Conservation (phyloP, 1,140 invertebrate genomes). For the Ectropis grisescens region DNA sequence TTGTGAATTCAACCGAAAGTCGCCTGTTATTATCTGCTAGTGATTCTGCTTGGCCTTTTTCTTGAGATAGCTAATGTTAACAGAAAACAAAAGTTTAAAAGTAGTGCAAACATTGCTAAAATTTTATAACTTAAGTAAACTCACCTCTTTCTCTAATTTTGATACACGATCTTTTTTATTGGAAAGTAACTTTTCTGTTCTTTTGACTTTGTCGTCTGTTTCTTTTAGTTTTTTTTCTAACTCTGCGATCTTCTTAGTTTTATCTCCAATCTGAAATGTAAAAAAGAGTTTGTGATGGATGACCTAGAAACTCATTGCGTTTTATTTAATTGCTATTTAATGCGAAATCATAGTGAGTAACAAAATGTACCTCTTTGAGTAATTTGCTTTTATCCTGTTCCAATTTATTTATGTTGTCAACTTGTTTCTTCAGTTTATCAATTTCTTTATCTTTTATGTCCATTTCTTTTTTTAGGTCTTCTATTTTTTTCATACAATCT, state of each 20-base stretch:
- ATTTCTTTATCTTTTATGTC: conserved; percentile 72
- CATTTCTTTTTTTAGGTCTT: conserved; percentile 69
- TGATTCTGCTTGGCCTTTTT: conserved; percentile 63
- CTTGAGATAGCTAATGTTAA: conserved; percentile 70
- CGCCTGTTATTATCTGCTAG: conserved; percentile 44
- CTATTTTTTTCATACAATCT: conserved; percentile 68
- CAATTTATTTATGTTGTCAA: conserved; percentile 57
- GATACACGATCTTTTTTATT: conserved; percentile 73
- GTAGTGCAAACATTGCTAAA: conserved; percentile 6
- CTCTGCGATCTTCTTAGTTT: conserved; percentile 71
- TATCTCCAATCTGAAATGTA: conserved; percentile 66
- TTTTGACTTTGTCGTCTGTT: conserved; percentile 73
- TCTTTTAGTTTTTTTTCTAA: conserved; percentile 73
- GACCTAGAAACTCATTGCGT: no score
- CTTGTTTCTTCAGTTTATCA: conserved; percentile 71
- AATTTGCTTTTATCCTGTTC: conserved; percentile 69
- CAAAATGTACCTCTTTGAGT: conserved; percentile 68
- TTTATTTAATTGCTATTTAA: no score
- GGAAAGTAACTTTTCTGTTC: conserved; percentile 70
- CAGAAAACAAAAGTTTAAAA: conserved; percentile 7
- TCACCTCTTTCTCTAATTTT: conserved; percentile 74
- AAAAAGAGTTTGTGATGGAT: conserved; percentile 2
- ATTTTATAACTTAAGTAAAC: no score
- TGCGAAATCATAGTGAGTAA: no score
- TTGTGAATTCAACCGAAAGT: conserved; percentile 52